A percentile compares a stretch with the other conserved stretches of the same genome.
Evolutionary conservation across 2,888 invertebrate genomes (phyloP).

Genomic region (Agrochola lota): DNA sequence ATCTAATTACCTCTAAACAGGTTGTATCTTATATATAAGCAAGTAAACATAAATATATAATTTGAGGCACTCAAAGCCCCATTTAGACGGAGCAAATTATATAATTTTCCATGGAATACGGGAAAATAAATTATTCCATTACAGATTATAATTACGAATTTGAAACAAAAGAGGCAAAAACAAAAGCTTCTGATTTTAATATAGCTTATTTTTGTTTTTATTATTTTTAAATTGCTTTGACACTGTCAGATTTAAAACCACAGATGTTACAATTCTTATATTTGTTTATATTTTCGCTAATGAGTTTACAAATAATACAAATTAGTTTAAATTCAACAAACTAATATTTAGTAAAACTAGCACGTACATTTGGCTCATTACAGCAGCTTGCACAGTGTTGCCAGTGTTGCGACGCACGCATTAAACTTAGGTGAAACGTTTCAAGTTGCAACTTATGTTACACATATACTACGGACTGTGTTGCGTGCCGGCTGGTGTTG

Average conservation of each 20-base stretch:
- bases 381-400: constrained; percentile 49
- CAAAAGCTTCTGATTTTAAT: constrained; percentile 6
- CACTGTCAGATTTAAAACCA: background rate
- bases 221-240: constrained; percentile 7
- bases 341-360: constrained; percentile 41
- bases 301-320: constrained; percentile 23
- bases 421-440: constrained; percentile 58
- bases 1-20: background rate
- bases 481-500: constrained; percentile 46
- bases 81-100: constrained; percentile 18
- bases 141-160: constrained; percentile 1
- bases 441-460: constrained; percentile 57
- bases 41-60: background rate
- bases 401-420: constrained; percentile 50
- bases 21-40: background rate
- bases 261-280: constrained; percentile 2
- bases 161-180: constrained; percentile 27
- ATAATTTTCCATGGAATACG: constrained; percentile 5
- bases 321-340: constrained; percentile 24
- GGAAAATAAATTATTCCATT: constrained; percentile 21
- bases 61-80: background rate
- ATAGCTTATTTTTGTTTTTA: background rate
- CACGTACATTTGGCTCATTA: constrained; percentile 53
- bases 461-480: constrained; percentile 33
- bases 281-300: constrained; percentile 5